Evolutionary conservation across 2,888 invertebrate species (phyloP).

Genomic region (Coelinius sp.): DNA sequence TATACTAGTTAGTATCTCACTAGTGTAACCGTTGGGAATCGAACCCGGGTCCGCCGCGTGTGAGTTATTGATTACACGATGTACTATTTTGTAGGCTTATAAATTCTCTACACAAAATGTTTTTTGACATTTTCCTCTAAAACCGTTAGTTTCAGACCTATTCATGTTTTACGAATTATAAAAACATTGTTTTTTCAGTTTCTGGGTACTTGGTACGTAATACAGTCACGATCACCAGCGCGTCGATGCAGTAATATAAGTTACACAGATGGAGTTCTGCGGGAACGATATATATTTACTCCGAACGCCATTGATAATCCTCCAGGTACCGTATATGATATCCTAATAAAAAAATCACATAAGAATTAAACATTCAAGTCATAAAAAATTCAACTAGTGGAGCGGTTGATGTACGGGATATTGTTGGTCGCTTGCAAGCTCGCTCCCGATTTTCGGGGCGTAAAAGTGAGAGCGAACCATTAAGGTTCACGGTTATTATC

Average conservation of each 20-base stretch:
- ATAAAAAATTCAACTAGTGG: too few species aligned
- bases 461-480: too few species aligned
- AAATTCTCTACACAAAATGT: not conserved
- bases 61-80: too few species aligned
- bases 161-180: not conserved
- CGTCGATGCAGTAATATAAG: constrained; percentile 86
- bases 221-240: constrained; percentile 86
- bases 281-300: constrained; percentile 78
- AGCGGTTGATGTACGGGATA: too few species aligned
- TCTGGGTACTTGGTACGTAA: constrained; percentile 85
- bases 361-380: not conserved
- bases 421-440: too few species aligned
- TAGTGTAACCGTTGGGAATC: too few species aligned
- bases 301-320: constrained; percentile 80
- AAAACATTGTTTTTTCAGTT: constrained; percentile 73
- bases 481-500: too few species aligned
- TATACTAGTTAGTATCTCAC: too few species aligned
- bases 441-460: too few species aligned
- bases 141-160: not conserved
- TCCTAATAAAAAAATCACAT: too few species aligned
- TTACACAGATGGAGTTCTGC: constrained; percentile 80
- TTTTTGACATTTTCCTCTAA: too few species aligned
- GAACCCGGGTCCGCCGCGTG: too few species aligned
- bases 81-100: not conserved
- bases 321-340: constrained; percentile 64